Conservation (phyloP, 2,888 invertebrate species). For the Caenorhabditis parvicauda region DNA sequence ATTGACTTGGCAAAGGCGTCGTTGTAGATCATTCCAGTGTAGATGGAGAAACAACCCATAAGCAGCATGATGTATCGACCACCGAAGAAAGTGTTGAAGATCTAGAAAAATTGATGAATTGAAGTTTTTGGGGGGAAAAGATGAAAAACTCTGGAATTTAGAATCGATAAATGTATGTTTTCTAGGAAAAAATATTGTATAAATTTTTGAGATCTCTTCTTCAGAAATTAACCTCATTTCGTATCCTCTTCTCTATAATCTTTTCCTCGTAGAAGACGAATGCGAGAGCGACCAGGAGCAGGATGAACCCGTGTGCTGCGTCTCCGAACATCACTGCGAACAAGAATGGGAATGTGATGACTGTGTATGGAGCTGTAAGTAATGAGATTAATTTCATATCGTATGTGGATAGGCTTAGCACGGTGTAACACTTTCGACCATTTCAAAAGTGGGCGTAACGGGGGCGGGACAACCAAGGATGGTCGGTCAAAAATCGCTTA, state of each 20-base stretch:
- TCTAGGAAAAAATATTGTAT: conserved; percentile 8
- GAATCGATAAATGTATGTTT: background rate
- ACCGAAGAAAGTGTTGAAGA: conserved; percentile 50
- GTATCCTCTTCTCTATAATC: conserved; percentile 65
- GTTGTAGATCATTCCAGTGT: conserved; percentile 56
- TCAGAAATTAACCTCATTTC: conserved; percentile 57
- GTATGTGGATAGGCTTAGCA: no score
- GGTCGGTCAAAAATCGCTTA: no score
- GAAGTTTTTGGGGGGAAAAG: background rate
- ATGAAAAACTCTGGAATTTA: background rate
- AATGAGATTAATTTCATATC: no score
- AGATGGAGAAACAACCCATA: conserved; percentile 58
- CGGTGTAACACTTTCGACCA: no score
- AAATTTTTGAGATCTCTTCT: no score
- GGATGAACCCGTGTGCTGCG: conserved; percentile 85
- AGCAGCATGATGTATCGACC: conserved; percentile 56
- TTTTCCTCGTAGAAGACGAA: conserved; percentile 91
- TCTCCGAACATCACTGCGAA: conserved; percentile 99
- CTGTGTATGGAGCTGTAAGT: conserved; percentile 82
- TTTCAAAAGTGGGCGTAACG: no score
- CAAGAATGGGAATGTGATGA: conserved; percentile 94
- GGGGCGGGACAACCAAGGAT: no score
- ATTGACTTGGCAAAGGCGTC: conserved; percentile 60
- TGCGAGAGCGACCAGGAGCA: conserved; percentile 86
- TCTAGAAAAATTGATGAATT: conserved; percentile 11